A percentile compares a stretch with the other conserved stretches of the same genome.
phyloP scores from a whole-genome alignment of 2,888 invertebrate genomes.

The Tetragonula carbonaria region DNA sequence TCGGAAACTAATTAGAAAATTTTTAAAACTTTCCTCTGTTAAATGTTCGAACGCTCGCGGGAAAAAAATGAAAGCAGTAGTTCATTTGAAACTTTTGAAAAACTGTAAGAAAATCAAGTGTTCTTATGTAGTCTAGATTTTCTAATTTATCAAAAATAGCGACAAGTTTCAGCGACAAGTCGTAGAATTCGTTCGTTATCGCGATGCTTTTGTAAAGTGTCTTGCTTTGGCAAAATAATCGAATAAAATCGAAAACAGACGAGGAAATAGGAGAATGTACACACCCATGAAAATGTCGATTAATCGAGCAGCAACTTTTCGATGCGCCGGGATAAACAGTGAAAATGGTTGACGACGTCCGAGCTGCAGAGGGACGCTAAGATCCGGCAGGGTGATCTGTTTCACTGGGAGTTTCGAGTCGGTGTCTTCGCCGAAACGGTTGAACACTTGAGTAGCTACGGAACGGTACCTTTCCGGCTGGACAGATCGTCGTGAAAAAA shows the following conservation, averaged over 20 bases:
- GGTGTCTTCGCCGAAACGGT: conserved; percentile 86
- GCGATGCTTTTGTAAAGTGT: too few relatives aligned
- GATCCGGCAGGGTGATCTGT: conserved; percentile 88
- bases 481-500: conserved; percentile 2
- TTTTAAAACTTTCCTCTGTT: too few relatives aligned
- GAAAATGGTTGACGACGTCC: conserved; percentile 89
- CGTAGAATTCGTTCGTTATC: too few relatives aligned
- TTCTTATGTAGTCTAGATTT: too few relatives aligned
- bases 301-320: conserved; percentile 89
- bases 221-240: too few relatives aligned
- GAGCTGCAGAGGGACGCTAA: conserved; percentile 87
- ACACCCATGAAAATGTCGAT: conserved; percentile 89
- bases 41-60: too few relatives aligned
- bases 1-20: neutral
- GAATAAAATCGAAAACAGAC: too few relatives aligned
- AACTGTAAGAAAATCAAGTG: too few relatives aligned
- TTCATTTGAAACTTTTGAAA: too few relatives aligned
- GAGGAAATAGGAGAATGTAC: neutral
- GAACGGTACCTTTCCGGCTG: conserved; percentile 86
- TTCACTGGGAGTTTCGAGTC: conserved; percentile 85
- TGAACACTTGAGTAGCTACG: conserved; percentile 86
- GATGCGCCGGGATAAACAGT: conserved; percentile 90
- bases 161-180: too few relatives aligned
- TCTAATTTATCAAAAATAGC: too few relatives aligned
- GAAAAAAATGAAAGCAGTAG: too few relatives aligned